These are phyloP conservation scores for Gymnocypris eckloni DNA, from an alignment of 2,797 vertebrate genomes.

Conservation along the genomic window DNA sequence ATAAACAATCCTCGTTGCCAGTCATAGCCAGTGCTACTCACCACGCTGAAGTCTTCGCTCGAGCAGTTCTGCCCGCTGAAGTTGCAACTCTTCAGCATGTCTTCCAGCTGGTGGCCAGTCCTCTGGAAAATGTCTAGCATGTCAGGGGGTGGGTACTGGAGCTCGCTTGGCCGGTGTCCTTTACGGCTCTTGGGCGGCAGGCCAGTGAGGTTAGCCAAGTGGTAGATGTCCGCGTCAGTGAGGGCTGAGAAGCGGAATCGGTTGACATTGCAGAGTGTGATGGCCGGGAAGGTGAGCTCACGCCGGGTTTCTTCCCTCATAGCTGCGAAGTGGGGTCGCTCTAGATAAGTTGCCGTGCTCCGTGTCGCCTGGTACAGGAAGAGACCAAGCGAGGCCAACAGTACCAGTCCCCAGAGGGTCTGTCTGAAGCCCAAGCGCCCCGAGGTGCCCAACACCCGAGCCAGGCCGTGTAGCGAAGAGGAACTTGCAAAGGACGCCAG, in stretches of 20 bases:
- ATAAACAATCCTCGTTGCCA: background rate
- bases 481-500: constrained; percentile 91
- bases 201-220: constrained; percentile 96
- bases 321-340: constrained; percentile 91
- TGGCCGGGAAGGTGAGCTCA: constrained; percentile 92
- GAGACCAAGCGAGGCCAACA: constrained; percentile 89
- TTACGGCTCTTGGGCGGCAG: constrained; percentile 96
- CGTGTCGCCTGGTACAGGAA: constrained; percentile 93
- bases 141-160: constrained; percentile 94
- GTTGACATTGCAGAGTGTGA: constrained; percentile 99
- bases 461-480: constrained; percentile 95
- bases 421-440: constrained; percentile 88
- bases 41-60: constrained; percentile 94
- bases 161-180: constrained; percentile 91
- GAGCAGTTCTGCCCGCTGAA: constrained; percentile 98
- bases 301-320: constrained; percentile 89
- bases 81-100: constrained; percentile 99
- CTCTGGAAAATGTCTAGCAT: constrained; percentile 99
- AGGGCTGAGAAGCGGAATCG: constrained; percentile 96
- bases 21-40: constrained; percentile 77
- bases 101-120: constrained; percentile 95
- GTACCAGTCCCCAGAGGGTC: constrained; percentile 92
- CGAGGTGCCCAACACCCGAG: constrained; percentile 88
- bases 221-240: constrained; percentile 97
- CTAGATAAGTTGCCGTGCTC: constrained; percentile 93